Conservation (phyloP, 2,888 invertebrate species). For the Geotrupes spiniger region DNA sequence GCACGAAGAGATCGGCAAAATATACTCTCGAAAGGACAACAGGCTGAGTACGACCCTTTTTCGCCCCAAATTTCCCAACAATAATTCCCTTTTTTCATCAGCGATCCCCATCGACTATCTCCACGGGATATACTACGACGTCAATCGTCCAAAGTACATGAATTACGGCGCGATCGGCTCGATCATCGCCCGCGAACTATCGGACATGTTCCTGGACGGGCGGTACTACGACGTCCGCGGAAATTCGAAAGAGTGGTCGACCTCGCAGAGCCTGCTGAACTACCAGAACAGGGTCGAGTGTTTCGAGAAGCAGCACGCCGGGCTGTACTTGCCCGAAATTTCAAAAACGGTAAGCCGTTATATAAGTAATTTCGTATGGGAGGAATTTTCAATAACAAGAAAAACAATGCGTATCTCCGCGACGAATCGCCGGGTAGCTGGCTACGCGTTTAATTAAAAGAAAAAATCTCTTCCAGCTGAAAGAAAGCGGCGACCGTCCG, state of each 20-base stretch:
- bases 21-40: conserved; percentile 26
- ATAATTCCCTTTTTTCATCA: conserved; percentile 27
- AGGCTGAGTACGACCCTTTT: conserved; percentile 20
- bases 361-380: background rate
- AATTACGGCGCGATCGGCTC: conserved; percentile 46
- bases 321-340: conserved; percentile 76
- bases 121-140: conserved; percentile 41
- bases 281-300: conserved; percentile 82
- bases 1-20: conserved; percentile 17
- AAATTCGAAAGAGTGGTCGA: conserved; percentile 90
- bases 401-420: no score
- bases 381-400: no score
- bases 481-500: no score
- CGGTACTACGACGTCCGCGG: conserved; percentile 84
- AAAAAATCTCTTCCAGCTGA: no score
- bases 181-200: conserved; percentile 43
- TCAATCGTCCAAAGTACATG: conserved; percentile 44
- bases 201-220: conserved; percentile 53
- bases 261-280: conserved; percentile 70
- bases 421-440: no score
- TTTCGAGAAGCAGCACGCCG: conserved; percentile 86
- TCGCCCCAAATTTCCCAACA: no score
- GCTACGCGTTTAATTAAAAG: no score
- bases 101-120: conserved; percentile 44
- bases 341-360: conserved; percentile 60